phyloP scores from a whole-genome alignment of 2,888 invertebrate species.

The Entomobrya multifasciata region DNA sequence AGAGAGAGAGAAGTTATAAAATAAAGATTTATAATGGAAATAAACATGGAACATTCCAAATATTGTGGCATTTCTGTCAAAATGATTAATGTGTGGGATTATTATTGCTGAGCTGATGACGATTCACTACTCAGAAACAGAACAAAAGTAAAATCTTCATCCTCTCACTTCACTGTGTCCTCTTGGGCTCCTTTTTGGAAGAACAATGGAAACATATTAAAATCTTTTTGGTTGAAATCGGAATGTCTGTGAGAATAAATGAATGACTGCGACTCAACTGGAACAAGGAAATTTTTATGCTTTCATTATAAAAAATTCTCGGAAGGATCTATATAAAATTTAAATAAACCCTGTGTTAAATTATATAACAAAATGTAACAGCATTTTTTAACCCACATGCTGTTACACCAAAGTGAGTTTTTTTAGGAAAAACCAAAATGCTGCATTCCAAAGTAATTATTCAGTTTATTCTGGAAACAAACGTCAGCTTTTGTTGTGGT shows the following conservation, averaged over 20 bases:
- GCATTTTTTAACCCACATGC: no score
- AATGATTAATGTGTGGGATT: background rate
- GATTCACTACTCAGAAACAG: background rate
- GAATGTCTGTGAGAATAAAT: background rate
- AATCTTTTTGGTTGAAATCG: background rate
- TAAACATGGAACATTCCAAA: no score
- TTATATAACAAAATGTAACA: no score
- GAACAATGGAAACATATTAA: background rate
- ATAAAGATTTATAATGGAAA: no score
- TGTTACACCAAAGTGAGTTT: no score
- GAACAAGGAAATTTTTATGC: background rate
- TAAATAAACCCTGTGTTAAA: background rate
- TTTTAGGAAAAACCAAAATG: background rate
- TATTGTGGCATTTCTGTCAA: background rate
- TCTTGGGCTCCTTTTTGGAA: no score
- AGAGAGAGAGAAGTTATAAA: no score
- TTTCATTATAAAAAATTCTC: background rate
- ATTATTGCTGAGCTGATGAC: background rate
- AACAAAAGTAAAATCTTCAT: background rate
- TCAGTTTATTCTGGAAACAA: background rate
- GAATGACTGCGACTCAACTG: background rate
- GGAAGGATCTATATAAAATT: background rate
- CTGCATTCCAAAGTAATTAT: slow-evolving; percentile 31
- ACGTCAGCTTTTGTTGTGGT: slow-evolving; percentile 9
- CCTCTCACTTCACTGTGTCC: background rate